Evolutionary conservation across 2,797 vertebrate genomes (phyloP), one percentile per base, ranked within the genome.

Genomic region (Lagorchestes hirsutus): DNA sequence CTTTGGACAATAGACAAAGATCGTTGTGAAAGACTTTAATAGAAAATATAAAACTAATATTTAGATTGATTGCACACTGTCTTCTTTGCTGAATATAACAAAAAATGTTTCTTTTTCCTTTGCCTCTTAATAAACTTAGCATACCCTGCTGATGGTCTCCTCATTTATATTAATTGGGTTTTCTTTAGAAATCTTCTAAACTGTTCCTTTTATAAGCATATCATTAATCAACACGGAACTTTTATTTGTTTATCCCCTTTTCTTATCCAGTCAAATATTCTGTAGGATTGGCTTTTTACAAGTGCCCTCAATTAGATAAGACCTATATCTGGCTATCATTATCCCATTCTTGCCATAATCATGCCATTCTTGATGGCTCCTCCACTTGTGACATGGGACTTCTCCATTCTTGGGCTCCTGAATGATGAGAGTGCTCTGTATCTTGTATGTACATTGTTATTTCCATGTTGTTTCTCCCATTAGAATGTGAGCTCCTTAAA

Each of bases 101-200:
- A 92, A 93, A 97, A 97, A 94, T 95, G 31, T 34, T 62, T 31
- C 34, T 18, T 50, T 90, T 29, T 55, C n/a, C 29, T 90, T 87
- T 91, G 94, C 34, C 13, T 14, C 22, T 27, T 50, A 94, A 55
- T 54, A 93, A 96, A 93, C 92, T 40, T 6, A 96, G 0, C 2
- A 5, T 28, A 90, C 55, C n/a, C 1, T 11, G 9, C 18, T 82
- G 46, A 92, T 87, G 2, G 18, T 92, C 87, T 55, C 90, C 40
- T n/a, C 54, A 29, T 55, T 34, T 54, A 11, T 3, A 96, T 74
- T 94, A 94, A 74, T 82, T 55, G 40, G 46, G 1, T 62, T 55
- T 74, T 31, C n/a, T 58, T 40, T 52, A 40, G 5, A 29, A 10
- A 92, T 9, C 0, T 55, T 28, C 94, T 90, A 50, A 50, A 46